Base-by-base conservation (phyloP, 2,888 invertebrate genomes). In the Drosophila macrospina region DNA sequence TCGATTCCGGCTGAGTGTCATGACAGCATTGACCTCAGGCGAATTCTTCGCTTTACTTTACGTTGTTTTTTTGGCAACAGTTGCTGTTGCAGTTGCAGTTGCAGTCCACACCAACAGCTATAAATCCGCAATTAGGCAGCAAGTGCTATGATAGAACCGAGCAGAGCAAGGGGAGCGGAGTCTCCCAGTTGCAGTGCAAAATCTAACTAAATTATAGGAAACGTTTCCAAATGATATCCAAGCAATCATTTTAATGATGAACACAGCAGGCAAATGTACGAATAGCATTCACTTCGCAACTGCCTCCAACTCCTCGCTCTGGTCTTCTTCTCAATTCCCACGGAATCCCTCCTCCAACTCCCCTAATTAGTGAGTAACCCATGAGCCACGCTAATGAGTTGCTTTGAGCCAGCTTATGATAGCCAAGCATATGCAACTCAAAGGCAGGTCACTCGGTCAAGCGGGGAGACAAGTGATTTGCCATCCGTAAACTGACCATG, bases 21-120 rank as follows among this genome's bases (percentile, higher is more conserved):
- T 70, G 82, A 87, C 82, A 85, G 79, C 85, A 70, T 64, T 83
- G 88, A 83, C 82, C 82, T 74, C 73, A 50, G 67, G 81, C 74
- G 68, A 79, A 76, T 79, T 69, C 67, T 39, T 50, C 57, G 11
- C 47, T 32, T 16, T 1, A n/a, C 47, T 47, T 16, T n/a, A 20
- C 20, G 16, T n/a, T 24, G 7, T 2, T 34, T 24, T 75, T 65
- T 69, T 36, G 62, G 55, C 77, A 74, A 76, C 74, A 70, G 74
- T 66, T 74, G 74, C 63, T 44, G 28, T 50, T 54, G 70, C 69
- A 63, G 44, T 62, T 67, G 61, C 56, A 36, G 44, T 39, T 41
- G 10, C 57, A 50, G 34, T 16, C 47, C 13, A 30, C 48, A 51
- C 36, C 41, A 26, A 37, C 39, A 71, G 55, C 62, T 47, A 30